These are phyloP conservation scores for Gavia stellata DNA, from an alignment of 2,113 vertebrate genomes.

Conservation along the genomic window DNA sequence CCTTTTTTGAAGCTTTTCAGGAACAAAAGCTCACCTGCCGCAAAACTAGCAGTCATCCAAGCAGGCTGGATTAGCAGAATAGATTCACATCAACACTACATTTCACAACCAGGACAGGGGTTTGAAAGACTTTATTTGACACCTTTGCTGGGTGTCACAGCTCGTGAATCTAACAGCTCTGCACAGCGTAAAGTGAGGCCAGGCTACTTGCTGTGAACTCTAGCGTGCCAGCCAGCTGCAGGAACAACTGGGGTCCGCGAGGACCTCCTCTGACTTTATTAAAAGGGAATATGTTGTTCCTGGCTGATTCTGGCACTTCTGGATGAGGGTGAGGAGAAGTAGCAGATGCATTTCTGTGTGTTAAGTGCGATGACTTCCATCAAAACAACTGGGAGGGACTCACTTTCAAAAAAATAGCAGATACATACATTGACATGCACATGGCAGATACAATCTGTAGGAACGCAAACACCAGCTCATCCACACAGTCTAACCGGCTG, in stretches of 20 bases:
- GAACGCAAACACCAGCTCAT: background rate
- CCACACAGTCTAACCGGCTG: background rate
- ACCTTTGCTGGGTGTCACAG: conserved; percentile 43
- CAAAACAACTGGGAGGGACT: background rate
- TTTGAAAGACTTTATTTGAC: conserved; percentile 62
- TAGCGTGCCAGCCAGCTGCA: background rate
- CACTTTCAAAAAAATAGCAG: background rate
- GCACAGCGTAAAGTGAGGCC: background rate
- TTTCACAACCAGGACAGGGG: background rate
- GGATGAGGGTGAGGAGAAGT: background rate
- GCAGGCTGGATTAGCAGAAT: background rate
- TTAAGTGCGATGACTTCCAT: background rate
- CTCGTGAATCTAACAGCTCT: conserved; percentile 41
- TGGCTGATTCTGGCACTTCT: background rate
- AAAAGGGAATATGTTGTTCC: background rate
- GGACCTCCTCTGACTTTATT: background rate
- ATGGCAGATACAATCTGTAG: background rate
- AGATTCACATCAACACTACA: background rate
- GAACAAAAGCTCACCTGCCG: background rate
- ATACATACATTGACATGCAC: background rate
- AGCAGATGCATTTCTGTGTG: background rate
- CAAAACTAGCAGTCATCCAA: background rate
- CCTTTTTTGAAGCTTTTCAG: background rate
- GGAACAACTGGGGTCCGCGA: accelerated
- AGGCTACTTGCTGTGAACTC: background rate